Base-by-base conservation (phyloP, 2,797 vertebrate genomes). In the Oreonectes daqikongensis region DNA sequence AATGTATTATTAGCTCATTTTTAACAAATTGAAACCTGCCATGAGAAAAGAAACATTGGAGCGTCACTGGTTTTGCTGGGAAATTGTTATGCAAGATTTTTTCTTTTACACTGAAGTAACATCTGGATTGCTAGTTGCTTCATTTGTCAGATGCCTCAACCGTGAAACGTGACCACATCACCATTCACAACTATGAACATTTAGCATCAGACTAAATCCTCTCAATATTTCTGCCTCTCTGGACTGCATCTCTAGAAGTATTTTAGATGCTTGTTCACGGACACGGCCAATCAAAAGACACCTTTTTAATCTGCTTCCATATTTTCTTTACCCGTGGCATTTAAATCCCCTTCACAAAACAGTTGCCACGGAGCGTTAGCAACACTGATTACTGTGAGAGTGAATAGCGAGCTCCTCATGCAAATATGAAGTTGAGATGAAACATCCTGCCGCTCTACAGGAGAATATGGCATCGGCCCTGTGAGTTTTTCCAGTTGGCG, bases 371-470 rank as follows among this genome's bases (percentile, higher is more conserved):
- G 18, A 48, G 52, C 3, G n/a, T 18, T 35, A 61, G 40, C 40
- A 53, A 75, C 7, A 50, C 38, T 50, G 73, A 79, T 75, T 84
- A 59, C 20, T 2, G 28, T 7, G 8, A 24, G 24, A 48, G 69
- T 70, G 65, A 78, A 81, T 66, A 73, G 35, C 57, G 20, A 38
- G 72, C 72, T 61, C 65, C 64, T 75, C 48, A 71, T 77, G 66
- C 59, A 73, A 69, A 72, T 72, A 69, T 22, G 9, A 68, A 14
- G 14, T n/a, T 12, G 52, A 81, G 79, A 82, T 40, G 74, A 75
- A 72, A 77, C 67, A 35, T 77, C 68, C 40, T 77, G 46, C 55
- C 26, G 17, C 42, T 72, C 38, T 64, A 66, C 69, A 46, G 24
- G 73, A 72, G 77, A 68, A 52, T 69, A 50, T 55, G 38, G 26